A percentile compares a stretch with the other conserved stretches of the same genome.
Evolutionary conservation across 2,113 vertebrate species (phyloP).

Genomic region (Alouatta palliata): DNA sequence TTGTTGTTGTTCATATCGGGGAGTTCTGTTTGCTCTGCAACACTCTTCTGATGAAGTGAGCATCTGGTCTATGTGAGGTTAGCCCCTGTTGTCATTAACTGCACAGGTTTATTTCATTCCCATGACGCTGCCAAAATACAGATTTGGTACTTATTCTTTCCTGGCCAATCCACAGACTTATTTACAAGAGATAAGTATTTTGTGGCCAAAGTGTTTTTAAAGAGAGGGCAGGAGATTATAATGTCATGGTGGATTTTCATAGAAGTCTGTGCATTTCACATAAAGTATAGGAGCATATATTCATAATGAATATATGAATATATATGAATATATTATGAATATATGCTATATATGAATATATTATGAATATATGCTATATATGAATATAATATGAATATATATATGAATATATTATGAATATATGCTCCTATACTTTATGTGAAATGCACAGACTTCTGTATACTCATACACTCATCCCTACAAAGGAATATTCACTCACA

Average conservation of each 20-base stretch:
- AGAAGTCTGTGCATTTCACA: not conserved
- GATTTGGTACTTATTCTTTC: not conserved
- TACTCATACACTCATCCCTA: not conserved
- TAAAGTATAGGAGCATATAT: too few relatives aligned
- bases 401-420: too few relatives aligned
- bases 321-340: too few relatives aligned
- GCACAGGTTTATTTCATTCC: conserved; percentile 37
- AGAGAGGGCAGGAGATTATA: not conserved
- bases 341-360: too few relatives aligned
- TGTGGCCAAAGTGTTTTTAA: not conserved
- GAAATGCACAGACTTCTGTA: too few relatives aligned
- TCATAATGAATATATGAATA: too few relatives aligned
- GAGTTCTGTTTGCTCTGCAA: conserved; percentile 41
- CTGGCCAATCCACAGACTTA: not conserved
- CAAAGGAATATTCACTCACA: not conserved
- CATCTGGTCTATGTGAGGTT: conserved; percentile 28
- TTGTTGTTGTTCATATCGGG: not conserved
- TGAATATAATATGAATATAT: too few relatives aligned
- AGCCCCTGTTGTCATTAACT: not conserved
- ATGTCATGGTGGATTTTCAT: not conserved
- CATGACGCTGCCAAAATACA: conserved; percentile 34
- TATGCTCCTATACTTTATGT: too few relatives aligned
- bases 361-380: too few relatives aligned
- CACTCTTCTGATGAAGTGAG: not conserved
- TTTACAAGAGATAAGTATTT: conserved; percentile 44